Evolutionary conservation across 2,888 invertebrate species (phyloP).

Genomic region (Arge pagana): DNA sequence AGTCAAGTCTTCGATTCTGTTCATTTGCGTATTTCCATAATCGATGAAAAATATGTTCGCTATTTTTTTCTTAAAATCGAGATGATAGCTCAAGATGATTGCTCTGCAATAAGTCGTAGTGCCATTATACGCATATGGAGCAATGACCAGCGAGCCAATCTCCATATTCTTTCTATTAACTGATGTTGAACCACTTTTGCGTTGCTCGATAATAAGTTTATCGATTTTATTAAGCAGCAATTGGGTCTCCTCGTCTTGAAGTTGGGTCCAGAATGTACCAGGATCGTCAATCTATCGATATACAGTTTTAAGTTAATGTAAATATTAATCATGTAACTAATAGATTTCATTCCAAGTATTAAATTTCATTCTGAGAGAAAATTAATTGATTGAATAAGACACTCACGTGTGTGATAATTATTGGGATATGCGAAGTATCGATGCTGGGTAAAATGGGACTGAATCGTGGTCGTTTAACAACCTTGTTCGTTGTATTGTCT

Average conservation of each 20-base stretch:
- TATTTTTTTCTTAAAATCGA: constrained; percentile 26
- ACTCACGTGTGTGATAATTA: constrained; percentile 65
- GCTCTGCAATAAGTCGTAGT: constrained; percentile 43
- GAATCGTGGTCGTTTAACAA: constrained; percentile 43
- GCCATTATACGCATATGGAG: constrained; percentile 59
- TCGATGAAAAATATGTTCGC: constrained; percentile 77
- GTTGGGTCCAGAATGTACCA: constrained; percentile 72
- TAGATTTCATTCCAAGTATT: background rate
- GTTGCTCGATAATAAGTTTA: constrained; percentile 53
- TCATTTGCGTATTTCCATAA: constrained; percentile 68
- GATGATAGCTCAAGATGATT: constrained; percentile 34
- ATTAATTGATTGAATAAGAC: constrained; percentile 16
- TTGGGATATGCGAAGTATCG: constrained; percentile 63
- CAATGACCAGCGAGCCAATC: constrained; percentile 64
- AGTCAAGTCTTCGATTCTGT: constrained; percentile 60
- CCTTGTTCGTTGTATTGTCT: constrained; percentile 40
- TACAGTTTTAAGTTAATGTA: background rate
- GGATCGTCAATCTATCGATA: constrained; percentile 65
- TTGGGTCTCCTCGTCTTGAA: constrained; percentile 59
- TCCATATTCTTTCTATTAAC: constrained; percentile 45
- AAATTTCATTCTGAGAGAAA: background rate
- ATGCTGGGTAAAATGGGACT: constrained; percentile 65
- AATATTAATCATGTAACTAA: background rate
- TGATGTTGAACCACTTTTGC: constrained; percentile 38
- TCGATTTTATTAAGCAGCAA: constrained; percentile 52